Conservation (phyloP, 2,113 vertebrate genomes). For the Urocynchramus pylzowi region DNA sequence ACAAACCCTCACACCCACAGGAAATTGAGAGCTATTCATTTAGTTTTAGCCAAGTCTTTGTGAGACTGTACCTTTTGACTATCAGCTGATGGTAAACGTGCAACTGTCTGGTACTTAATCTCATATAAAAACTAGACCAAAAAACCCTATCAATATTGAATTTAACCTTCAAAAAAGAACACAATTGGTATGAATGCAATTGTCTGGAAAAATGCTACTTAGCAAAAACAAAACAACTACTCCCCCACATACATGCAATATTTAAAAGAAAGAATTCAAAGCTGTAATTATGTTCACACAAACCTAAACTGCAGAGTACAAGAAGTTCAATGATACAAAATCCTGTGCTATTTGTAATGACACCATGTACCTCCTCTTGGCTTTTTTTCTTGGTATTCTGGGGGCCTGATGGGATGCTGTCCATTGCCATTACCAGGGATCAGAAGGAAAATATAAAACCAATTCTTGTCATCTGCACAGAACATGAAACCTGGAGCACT, state of each 20-base stretch:
- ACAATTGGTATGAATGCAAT: background rate
- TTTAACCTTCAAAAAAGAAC: slow-evolving; percentile 15
- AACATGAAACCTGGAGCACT: background rate
- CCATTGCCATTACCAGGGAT: background rate
- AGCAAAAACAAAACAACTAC: slow-evolving; percentile 53
- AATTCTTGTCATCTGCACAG: background rate
- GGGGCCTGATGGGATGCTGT: background rate
- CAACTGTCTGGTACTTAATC: slow-evolving; percentile 12
- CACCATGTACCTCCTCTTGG: background rate
- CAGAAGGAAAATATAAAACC: background rate
- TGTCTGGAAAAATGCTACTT: slow-evolving; percentile 39
- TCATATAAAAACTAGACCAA: background rate
- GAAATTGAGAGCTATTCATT: slow-evolving; percentile 36
- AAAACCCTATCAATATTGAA: background rate
- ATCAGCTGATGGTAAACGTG: background rate
- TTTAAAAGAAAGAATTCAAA: slow-evolving; percentile 34
- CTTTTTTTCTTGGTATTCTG: background rate
- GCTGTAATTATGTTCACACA: background rate
- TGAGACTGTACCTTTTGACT: slow-evolving; percentile 35
- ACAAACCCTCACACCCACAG: background rate
- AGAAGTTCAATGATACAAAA: background rate
- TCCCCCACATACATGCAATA: background rate
- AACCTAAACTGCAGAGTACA: background rate
- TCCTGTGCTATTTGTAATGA: background rate
- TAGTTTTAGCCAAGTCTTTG: slow-evolving; percentile 14